Evolutionary conservation across 2,888 invertebrate species (phyloP), one percentile per base, ranked within the genome.

Genomic region (Miltochrista miniata): DNA sequence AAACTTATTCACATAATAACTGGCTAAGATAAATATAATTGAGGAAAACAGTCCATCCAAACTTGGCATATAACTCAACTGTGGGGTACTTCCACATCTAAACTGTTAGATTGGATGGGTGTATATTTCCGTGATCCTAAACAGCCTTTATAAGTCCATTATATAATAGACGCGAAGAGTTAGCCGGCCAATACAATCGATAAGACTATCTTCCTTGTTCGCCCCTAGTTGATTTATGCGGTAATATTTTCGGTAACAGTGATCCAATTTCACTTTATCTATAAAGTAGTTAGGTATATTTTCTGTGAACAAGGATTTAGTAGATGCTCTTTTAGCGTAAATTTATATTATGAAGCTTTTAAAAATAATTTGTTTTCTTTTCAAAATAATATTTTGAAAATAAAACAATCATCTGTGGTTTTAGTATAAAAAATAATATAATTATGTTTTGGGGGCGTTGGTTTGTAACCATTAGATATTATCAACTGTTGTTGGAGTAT

Each of bases 121-220:
- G 64, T 71, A 72, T 66, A 78, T 81, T 80, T 72, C 73, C 75
- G 76, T 81, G 76, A 77, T 78, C 74, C 80, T 80, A 76, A 85
- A 79, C 74, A 80, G 79, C 72, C 75, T 80, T 83, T 83, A 72
- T 76, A 79, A 78, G 74, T 70, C 81, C 70, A 80, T 84, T 85
- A 81, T 76, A 70, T 75, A 82, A 79, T 76, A 73, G 76, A 74
- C 71, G 74, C 72, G 67, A 75, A 56, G 68, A 76, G 75, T 69
- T 70, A 70, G 72, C 71, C 66, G 72, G 71, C 67, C 76, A 71
- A 76, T 76, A 80, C 76, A 79, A 79, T 77, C 66, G 64, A 55
- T 51, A 63, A 62, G 68, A 72, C 76, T 76, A 81, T 81, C 74
- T 71, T 69, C 49, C 45, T 63, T 70, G 75, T 78, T 73, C 69